Evolutionary conservation across 2,113 vertebrate genomes (phyloP), one percentile per base, ranked within the genome.

Genomic region (Coptodon rendalli): DNA sequence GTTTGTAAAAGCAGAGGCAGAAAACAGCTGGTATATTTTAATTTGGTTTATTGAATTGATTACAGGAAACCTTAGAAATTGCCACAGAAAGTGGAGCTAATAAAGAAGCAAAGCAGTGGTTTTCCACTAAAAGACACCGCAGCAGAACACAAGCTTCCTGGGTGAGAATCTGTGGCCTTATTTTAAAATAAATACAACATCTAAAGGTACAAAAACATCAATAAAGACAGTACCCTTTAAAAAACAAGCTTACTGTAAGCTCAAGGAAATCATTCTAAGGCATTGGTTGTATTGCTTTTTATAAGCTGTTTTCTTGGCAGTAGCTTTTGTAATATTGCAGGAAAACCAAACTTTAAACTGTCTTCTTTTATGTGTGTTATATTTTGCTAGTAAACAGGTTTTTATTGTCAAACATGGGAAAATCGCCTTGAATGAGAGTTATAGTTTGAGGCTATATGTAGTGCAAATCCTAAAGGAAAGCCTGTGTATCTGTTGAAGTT

Each of bases 131-230:
- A 81, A 84, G 61, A 82, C 16, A 22, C 7, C 13, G 34, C 52
- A 85, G 81, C 87, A 61, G 86, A 86, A 83, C 34, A 61, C 45
- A 61, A 59, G 79, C 54, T 54, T 91, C 31, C 59, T 86, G 50
- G 57, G 31, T 6, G 27, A 24, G 3, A 52, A 84, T 61, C 73
- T 45, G 52, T 80, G 53, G 17, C 12, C 2, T 84, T 88, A 54
- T 54, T 8, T 36, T 27, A 71, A 86, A 94, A 94, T 91, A 94
- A 94, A 94, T 93, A 93, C 22, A 86, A 56, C 34, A 27, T 76
- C 80, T 83, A 13, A 80, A 80, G 54, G 80, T 89, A 59, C 45
- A 79, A 87, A 73, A 43, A 78, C 80, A 7, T 80, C 36, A 84
- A 50, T 40, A 84, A 89, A 84, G 45, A 36, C 36, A 68, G 87